These are phyloP conservation scores for Pedionomus torquatus DNA, from an alignment of 2,113 vertebrate species.

Conservation along the genomic window DNA sequence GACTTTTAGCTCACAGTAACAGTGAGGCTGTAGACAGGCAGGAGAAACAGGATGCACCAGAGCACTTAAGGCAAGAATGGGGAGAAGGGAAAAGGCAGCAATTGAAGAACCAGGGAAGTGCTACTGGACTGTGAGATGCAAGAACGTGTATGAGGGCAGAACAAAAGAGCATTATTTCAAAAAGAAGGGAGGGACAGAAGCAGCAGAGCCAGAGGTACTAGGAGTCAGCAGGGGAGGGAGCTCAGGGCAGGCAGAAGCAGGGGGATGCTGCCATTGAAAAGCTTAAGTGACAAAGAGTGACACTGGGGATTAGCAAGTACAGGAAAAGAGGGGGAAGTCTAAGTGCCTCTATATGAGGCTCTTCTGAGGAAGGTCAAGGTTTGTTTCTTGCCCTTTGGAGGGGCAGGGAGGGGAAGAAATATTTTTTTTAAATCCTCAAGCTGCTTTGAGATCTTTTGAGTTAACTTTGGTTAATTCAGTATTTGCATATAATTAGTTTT, in stretches of 20 bases:
- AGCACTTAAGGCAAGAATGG: constrained; percentile 10
- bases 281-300: not conserved
- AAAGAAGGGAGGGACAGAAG: not conserved
- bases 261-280: not conserved
- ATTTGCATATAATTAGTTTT: not conserved
- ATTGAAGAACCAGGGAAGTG: not conserved
- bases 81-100: not conserved
- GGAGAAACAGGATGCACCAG: not conserved
- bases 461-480: not conserved
- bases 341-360: not conserved
- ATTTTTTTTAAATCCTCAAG: not conserved
- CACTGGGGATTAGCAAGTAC: not conserved
- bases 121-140: not conserved
- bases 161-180: not conserved
- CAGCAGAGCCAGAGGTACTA: not conserved
- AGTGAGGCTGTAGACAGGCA: not conserved
- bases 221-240: not conserved
- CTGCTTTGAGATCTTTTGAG: not conserved
- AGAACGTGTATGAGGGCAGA: not conserved
- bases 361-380: not conserved
- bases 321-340: not conserved
- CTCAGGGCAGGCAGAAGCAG: not conserved
- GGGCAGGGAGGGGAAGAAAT: not conserved
- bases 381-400: not conserved
- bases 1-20: not conserved